Evolutionary conservation across 2,113 vertebrate genomes (phyloP).

Genomic region (Pteronura brasiliensis): DNA sequence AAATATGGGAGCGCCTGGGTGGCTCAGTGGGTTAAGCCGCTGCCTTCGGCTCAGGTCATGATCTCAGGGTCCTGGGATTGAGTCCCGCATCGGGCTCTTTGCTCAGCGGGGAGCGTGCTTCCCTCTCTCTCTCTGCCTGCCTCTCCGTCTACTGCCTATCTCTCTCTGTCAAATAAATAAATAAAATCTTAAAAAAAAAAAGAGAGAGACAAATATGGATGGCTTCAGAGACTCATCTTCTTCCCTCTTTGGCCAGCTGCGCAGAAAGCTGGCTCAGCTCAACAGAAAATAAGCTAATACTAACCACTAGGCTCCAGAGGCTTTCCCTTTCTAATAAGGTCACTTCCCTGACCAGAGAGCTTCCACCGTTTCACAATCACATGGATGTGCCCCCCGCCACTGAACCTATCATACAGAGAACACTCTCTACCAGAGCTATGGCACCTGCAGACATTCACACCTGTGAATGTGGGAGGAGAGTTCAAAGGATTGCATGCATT

Average conservation of each 20-base stretch:
- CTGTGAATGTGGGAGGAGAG: neutral
- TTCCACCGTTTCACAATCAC: neutral
- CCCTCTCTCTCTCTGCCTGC: too few species aligned
- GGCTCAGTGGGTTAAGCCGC: too few species aligned
- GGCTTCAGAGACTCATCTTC: neutral
- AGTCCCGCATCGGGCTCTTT: too few species aligned
- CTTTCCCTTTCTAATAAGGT: slow-evolving; percentile 37
- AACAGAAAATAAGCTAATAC: neutral
- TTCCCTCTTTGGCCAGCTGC: neutral
- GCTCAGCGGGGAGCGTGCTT: too few species aligned
- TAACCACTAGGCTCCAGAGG: neutral
- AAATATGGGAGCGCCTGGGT: too few species aligned
- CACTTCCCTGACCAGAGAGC: neutral
- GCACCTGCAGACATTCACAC: too few species aligned
- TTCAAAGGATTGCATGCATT: neutral
- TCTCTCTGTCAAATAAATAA: too few species aligned
- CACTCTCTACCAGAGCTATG: neutral
- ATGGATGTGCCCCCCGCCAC: neutral
- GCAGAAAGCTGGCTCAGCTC: slow-evolving; percentile 37
- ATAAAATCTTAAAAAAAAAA: too few species aligned
- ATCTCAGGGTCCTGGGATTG: too few species aligned
- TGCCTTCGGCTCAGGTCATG: too few species aligned
- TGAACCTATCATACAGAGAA: neutral
- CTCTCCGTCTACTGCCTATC: too few species aligned
- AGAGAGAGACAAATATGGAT: neutral